These are phyloP conservation scores for Palaemon carinicauda DNA, from an alignment of 1,140 invertebrate genomes.

Conservation along the genomic window DNA sequence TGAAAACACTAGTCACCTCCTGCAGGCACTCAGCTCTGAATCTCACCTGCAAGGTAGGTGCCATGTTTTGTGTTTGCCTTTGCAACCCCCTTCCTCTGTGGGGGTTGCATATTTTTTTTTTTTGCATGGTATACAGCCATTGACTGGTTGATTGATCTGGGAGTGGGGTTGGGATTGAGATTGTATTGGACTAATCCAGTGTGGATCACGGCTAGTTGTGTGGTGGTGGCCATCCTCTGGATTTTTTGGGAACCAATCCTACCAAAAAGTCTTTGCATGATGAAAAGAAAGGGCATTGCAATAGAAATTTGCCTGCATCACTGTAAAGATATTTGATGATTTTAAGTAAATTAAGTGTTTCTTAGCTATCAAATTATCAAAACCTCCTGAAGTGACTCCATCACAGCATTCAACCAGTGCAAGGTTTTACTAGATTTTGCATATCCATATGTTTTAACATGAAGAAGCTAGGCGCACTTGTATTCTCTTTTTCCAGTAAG, in stretches of 20 bases:
- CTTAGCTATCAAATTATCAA: too few relatives aligned
- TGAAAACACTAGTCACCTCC: conserved; percentile 53
- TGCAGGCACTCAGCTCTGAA: conserved; percentile 47
- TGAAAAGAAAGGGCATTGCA: too few relatives aligned
- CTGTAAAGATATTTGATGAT: too few relatives aligned
- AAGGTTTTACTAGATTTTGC: too few relatives aligned
- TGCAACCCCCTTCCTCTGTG: background rate
- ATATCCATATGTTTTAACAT: too few relatives aligned
- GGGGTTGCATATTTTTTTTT: background rate
- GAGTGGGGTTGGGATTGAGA: conserved; percentile 17
- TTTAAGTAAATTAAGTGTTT: too few relatives aligned
- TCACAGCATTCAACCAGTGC: too few relatives aligned
- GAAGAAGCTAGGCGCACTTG: too few relatives aligned
- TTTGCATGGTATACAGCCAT: background rate
- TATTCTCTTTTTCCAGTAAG: too few relatives aligned
- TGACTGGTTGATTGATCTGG: conserved; percentile 40
- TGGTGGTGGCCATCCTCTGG: conserved; percentile 35
- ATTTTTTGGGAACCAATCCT: background rate
- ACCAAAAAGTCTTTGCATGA: background rate
- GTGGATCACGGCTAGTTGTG: conserved; percentile 37
- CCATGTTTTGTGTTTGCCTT: background rate
- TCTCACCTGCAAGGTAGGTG: conserved; percentile 52
- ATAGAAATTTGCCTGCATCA: too few relatives aligned
- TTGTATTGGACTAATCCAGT: conserved; percentile 45
- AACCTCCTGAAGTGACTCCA: too few relatives aligned